These are phyloP conservation scores for Tetraneura akinire DNA, from an alignment of 1,140 invertebrate species.

Conservation along the genomic window DNA sequence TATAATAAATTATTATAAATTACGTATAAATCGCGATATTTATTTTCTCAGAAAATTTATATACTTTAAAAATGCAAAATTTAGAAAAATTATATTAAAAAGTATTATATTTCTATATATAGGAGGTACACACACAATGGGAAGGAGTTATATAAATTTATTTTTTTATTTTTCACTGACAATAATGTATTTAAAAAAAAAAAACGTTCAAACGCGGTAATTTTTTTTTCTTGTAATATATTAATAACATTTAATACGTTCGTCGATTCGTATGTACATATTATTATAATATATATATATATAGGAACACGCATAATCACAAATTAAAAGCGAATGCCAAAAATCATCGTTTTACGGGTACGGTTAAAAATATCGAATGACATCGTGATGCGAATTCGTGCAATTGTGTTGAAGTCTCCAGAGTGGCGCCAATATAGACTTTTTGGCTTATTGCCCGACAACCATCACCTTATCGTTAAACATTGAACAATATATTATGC, in stretches of 20 bases:
- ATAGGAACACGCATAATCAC: neutral
- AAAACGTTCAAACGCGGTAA: neutral
- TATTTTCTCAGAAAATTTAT: too few relatives aligned
- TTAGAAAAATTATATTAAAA: too few relatives aligned
- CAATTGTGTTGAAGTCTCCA: constrained; percentile 8
- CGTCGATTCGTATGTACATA: neutral
- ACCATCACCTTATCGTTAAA: neutral
- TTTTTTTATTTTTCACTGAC: too few relatives aligned
- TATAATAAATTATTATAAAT: too few relatives aligned
- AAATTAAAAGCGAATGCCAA: constrained; percentile 7
- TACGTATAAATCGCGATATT: too few relatives aligned
- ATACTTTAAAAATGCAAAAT: too few relatives aligned
- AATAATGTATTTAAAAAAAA: neutral
- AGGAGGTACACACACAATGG: too few relatives aligned
- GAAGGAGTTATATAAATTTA: too few relatives aligned
- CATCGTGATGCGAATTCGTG: neutral
- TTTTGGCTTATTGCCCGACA: constrained; percentile 26
- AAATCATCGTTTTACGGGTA: neutral
- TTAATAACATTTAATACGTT: neutral
- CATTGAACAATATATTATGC: neutral
- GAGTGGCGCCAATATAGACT: constrained; percentile 1
- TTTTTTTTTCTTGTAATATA: neutral
- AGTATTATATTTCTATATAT: too few relatives aligned
- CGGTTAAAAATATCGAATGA: constrained; percentile 22
- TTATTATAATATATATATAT: neutral